Base-by-base conservation (phyloP, 2,888 invertebrate genomes). In the Rhagophthalmus giganteus region DNA sequence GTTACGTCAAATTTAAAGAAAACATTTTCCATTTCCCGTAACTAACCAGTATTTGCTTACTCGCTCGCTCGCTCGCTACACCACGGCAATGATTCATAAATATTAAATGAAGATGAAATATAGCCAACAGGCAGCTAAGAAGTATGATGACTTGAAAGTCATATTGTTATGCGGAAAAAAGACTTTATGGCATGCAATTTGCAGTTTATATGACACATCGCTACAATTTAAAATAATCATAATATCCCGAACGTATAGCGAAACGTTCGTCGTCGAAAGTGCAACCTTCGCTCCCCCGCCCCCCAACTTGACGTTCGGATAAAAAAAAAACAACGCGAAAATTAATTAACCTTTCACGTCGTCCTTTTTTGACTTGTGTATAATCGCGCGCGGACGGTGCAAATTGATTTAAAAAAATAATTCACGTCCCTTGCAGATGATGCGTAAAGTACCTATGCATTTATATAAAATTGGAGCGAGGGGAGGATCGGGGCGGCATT, bases 131-230 rank as follows among this genome's bases (percentile, higher is more conserved):
- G 32, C 34, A 24, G 13, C 39, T 25, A 51, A 51, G 51, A 51
- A 37, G 11, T 32, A 45, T 45, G 38, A 35, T 31, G 31, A 50
- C 50, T 50, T 33, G 38, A 15, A 50, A 38, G 37, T 38, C 38
- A 42, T 50, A 50, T 42, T 44, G 38, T 50, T 40, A 45, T 28
- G 51, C 13, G 41, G 40, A 15, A 48, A 48, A 25, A 33, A 30
- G 33, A 37, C 16, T 47, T 57, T 58, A 58, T 55, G 53, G 55
- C 55, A 49, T 46, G 48, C 58, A 58, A 58, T 58, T 55, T 58
- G 58, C 58, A 58, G 55, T 58, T 55, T 55, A 53, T 47, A 40
- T 55, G 58, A 52, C 33, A 14, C 38, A 52, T 46, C 13, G 41
- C 34, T 26, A 34, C 38, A 46, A 31, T 52, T 52, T 52, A 52